Base-by-base conservation (phyloP, 1,140 invertebrate species). In the Pararge aegeria region DNA sequence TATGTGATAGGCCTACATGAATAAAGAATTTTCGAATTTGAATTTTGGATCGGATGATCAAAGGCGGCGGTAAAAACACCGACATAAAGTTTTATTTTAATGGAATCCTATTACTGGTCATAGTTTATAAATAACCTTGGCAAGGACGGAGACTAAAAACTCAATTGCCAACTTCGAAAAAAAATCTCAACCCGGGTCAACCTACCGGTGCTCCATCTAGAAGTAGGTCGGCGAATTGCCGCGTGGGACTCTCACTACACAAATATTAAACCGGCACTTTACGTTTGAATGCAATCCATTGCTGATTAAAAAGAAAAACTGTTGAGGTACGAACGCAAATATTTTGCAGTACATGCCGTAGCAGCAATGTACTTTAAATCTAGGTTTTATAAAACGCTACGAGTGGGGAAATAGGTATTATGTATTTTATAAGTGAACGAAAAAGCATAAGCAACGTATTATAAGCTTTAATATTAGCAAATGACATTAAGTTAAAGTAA, bases 141-240 rank as follows among this genome's bases (percentile, higher is more conserved):
- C n/a, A n/a, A n/a, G n/a, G n/a, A n/a, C n/a, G n/a, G n/a, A n/a
- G 24, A 10, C 29, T 30, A 30, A 30, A 30, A 30, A 30, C 24
- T 24, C 3, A 24, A 24, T 24, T 24, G 2, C 24, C 24, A 24
- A 24, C 7, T 24, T 24, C 24, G 24, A 7, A 24, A 24, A 24
- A 24, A 24, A 24, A 37, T 16, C 10, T 40, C 9, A 16, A 16
- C 16, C 13, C 38, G 38, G 38, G 38, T 40, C 9, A 18, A 40
- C 38, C 38, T 9, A 40, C 15, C 16, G 38, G 38, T 13, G 9
- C 16, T 5, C 13, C 15, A 40, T 40, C 38, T 40, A 40, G 4
- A 40, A 40, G 38, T 40, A 40, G 38, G 38, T 40, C 38, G 16
- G 13, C 13, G 16, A 40, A 40, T 40, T 40, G 38, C 38, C 38